Evolutionary conservation across 2,888 invertebrate species (phyloP), one percentile per base, ranked within the genome.

Genomic region (Epistrophe grossulariae): DNA sequence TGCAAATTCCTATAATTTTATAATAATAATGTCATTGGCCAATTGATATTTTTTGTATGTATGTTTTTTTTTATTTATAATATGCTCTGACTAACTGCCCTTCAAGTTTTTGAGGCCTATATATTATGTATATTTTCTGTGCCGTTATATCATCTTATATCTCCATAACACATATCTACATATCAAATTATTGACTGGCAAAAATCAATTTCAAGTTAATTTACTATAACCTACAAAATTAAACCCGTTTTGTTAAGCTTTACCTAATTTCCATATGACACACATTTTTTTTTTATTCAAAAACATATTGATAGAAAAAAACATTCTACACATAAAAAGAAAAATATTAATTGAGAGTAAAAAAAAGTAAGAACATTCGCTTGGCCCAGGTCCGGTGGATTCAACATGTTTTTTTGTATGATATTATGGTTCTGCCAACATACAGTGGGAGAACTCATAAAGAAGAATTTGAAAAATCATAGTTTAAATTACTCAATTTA

Each of bases 251-350:
- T 60, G 13, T 64, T 17, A 7, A 60, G 64, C 19, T 11, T 24
- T 17, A 19, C 74, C 74, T 79, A 8, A 79, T 84, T 84, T 80
- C 64, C 84, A 84, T 84, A 72, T 84, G 84, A 84, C 84, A 84
- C 52, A 84, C 72, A 72, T 84, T 72, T 71, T 45, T 68, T 71
- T 45, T 24, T 13, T 55, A 55, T n/a, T n/a, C 19, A 50, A 74
- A 17, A n/a, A 19, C 17, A 31, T 24, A 57, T 17, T 28, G 10
- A 28, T 31, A 45, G 15, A 28, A 48, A 31, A 31, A 45, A 17
- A 2, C 2, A 28, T n/a, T 5, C 15, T 24, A 55, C 9, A 24
- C 2, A 11, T 11, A 45, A 45, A n/a, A 66, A 13, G 6, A 66
- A 17, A 6, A 4, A 8, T 17, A 3, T 8, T 4, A 11, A 50